These are phyloP conservation scores for Drosophila ustulata DNA, from an alignment of 2,888 invertebrate genomes.

Conservation along the genomic window DNA sequence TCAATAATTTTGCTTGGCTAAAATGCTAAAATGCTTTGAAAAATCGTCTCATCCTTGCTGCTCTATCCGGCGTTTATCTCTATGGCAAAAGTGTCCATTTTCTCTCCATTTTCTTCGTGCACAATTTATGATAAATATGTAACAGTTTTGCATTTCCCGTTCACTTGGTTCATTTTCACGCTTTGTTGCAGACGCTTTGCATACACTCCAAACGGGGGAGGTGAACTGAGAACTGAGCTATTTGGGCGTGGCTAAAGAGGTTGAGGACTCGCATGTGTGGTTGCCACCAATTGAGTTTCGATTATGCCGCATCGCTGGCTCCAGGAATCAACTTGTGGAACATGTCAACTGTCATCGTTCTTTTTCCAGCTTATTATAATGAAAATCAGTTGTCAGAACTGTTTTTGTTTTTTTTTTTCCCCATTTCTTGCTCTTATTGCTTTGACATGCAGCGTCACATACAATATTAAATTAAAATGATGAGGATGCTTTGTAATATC, in stretches of 20 bases:
- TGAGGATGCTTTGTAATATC: conserved; percentile 21
- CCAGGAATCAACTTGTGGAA: conserved; percentile 50
- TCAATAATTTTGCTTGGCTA: background rate
- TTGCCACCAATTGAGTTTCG: conserved; percentile 55
- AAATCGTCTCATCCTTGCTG: background rate
- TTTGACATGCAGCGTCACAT: conserved; percentile 26
- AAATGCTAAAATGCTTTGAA: background rate
- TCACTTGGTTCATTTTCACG: conserved; percentile 30
- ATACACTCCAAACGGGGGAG: conserved; percentile 27
- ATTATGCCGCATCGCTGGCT: conserved; percentile 55
- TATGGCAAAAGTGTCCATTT: conserved; percentile 1
- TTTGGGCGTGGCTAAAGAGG: conserved; percentile 33
- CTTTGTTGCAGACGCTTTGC: conserved; percentile 65
- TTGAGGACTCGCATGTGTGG: conserved; percentile 34
- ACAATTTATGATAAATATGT: conserved; percentile 53
- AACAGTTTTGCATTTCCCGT: conserved; percentile 46
- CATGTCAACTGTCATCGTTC: conserved; percentile 48
- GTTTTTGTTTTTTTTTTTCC: conserved; percentile 2
- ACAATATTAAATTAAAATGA: conserved; percentile 32
- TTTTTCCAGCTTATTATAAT: conserved; percentile 16
- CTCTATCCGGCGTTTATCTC: background rate
- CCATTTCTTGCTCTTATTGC: background rate
- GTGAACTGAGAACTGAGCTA: background rate
- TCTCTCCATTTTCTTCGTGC: conserved; percentile 1
- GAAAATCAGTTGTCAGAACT: conserved; percentile 6